A percentile compares a stretch with the other conserved stretches of the same genome.
phyloP scores from a whole-genome alignment of 2,888 invertebrate genomes.

The Campoletis raptor region DNA sequence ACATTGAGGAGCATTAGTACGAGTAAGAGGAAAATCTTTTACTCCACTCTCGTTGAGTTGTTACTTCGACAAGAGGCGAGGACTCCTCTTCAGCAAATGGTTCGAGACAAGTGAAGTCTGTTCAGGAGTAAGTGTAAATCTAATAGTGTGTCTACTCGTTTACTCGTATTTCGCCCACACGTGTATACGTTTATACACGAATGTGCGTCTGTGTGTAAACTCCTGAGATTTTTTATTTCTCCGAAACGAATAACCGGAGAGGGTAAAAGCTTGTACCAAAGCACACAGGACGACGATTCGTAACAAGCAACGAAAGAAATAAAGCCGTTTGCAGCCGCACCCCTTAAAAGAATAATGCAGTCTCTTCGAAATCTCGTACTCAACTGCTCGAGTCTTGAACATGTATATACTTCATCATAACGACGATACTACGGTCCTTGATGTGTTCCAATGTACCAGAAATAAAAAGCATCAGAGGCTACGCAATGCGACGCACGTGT shows the following conservation, averaged over 20 bases:
- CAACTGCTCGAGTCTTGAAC: slow-evolving; percentile 30
- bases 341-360: slow-evolving; percentile 66
- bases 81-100: slow-evolving; percentile 62
- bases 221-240: slow-evolving; percentile 39
- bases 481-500: slow-evolving; percentile 14
- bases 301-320: slow-evolving; percentile 49
- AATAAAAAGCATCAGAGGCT: slow-evolving; percentile 44
- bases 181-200: neutral
- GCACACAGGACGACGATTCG: slow-evolving; percentile 37
- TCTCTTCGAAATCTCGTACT: slow-evolving; percentile 34
- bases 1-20: slow-evolving; percentile 59
- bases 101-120: slow-evolving; percentile 63
- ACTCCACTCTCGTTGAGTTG: slow-evolving; percentile 46
- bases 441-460: slow-evolving; percentile 24
- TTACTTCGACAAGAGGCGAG: slow-evolving; percentile 44
- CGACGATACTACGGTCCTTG: slow-evolving; percentile 19
- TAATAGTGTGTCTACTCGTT: slow-evolving; percentile 38
- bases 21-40: slow-evolving; percentile 60
- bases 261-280: slow-evolving; percentile 59
- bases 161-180: neutral
- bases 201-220: slow-evolving; percentile 32
- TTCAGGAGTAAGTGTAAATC: slow-evolving; percentile 43
- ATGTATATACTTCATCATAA: slow-evolving; percentile 1
- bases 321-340: slow-evolving; percentile 56
- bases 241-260: slow-evolving; percentile 37